A percentile compares a stretch with the other conserved stretches of the same genome.
Evolutionary conservation across 2,797 vertebrate species (phyloP).

Genomic region (Tarsius wallacei): DNA sequence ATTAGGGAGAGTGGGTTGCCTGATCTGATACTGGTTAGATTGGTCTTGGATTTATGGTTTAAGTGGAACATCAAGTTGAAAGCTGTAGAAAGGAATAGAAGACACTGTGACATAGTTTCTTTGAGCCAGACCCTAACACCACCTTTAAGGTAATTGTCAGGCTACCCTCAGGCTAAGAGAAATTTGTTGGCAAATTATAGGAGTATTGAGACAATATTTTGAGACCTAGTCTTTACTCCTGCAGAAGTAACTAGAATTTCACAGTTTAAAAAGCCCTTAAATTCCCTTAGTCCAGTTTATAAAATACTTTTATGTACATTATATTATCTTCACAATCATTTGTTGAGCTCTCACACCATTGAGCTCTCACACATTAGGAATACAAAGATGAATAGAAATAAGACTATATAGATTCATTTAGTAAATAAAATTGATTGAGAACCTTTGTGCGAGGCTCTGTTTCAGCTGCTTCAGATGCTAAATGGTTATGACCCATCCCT

Average conservation of each 20-base stretch:
- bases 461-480: neutral
- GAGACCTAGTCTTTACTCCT: neutral
- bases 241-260: neutral
- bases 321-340: neutral
- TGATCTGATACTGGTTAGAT: neutral
- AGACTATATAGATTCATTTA: neutral
- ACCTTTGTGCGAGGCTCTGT: neutral
- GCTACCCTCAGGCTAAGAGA: neutral
- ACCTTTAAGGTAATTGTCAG: neutral
- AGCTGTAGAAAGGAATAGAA: neutral
- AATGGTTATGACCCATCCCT: neutral
- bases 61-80: neutral
- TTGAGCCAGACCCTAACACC: neutral
- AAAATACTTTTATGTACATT: neutral
- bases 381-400: neutral
- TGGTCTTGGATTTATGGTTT: neutral
- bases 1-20: neutral
- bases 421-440: neutral
- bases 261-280: neutral
- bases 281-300: neutral
- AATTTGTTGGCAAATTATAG: constrained; percentile 20
- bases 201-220: neutral
- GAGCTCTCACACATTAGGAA: neutral
- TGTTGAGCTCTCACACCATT: neutral
- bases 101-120: neutral